A percentile compares a stretch with the other conserved stretches of the same genome.
Conservation (phyloP, 2,797 vertebrate genomes). For the Falco rusticolus region DNA sequence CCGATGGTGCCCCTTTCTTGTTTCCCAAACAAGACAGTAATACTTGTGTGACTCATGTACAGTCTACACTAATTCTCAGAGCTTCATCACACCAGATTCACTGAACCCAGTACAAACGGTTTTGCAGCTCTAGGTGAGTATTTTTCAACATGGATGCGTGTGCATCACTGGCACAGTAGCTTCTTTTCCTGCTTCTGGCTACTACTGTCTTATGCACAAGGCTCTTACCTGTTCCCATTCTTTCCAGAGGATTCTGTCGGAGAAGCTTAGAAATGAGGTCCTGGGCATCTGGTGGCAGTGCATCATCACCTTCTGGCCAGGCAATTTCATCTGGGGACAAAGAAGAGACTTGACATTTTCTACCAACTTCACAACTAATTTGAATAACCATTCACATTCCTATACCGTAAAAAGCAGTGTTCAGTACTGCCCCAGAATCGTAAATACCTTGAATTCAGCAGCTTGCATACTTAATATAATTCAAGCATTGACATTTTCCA, state of each 20-base stretch:
- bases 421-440: background rate
- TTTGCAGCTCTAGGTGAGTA: background rate
- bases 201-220: background rate
- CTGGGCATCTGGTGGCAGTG: constrained; percentile 91
- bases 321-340: constrained; percentile 88
- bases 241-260: constrained; percentile 91
- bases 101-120: background rate
- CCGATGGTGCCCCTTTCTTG: background rate
- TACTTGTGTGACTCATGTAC: background rate
- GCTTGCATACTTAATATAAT: constrained; percentile 51
- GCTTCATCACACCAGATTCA: background rate
- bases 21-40: background rate
- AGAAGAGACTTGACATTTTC: constrained; percentile 22
- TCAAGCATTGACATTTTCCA: constrained; percentile 68
- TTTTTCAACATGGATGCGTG: background rate
- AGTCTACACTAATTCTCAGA: background rate
- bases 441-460: constrained; percentile 55
- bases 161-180: background rate
- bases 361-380: background rate
- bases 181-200: background rate
- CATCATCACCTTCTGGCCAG: constrained; percentile 96
- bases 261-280: constrained; percentile 94
- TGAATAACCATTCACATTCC: constrained; percentile 37
- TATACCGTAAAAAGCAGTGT: background rate
- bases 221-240: constrained; percentile 90